A percentile compares a stretch with the other conserved stretches of the same genome.
Evolutionary conservation across 2,888 invertebrate species (phyloP).

Genomic region (Cerastis rubricosa): DNA sequence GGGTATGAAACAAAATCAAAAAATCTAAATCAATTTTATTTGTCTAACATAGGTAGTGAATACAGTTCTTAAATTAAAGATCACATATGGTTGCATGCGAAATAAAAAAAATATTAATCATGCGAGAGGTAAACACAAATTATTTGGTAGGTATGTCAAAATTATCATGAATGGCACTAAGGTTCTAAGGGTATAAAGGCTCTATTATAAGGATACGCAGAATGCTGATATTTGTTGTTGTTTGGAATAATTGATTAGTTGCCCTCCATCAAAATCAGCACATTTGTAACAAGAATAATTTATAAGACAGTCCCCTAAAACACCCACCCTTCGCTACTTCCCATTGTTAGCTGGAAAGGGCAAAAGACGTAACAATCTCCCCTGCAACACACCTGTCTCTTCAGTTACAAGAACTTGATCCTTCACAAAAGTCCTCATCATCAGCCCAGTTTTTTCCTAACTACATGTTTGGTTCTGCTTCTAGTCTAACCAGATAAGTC

Average conservation of each 20-base stretch:
- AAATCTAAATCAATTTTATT: too few relatives aligned
- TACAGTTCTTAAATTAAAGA: too few relatives aligned
- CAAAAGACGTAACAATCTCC: neutral
- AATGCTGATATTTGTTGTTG: neutral
- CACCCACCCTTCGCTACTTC: neutral
- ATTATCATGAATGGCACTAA: neutral
- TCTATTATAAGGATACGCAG: neutral
- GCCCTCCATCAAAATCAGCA: neutral
- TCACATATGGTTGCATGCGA: too few relatives aligned
- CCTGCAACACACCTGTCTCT: neutral
- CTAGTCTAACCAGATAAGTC: too few relatives aligned
- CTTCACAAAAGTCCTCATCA: neutral
- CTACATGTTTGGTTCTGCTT: too few relatives aligned
- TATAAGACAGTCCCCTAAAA: neutral
- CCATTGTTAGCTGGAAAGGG: neutral
- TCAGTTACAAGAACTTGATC: neutral
- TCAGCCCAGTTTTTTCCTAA: too few relatives aligned
- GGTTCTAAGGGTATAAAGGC: neutral
- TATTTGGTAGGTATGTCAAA: too few relatives aligned
- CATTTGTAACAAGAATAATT: neutral
- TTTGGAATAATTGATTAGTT: neutral
- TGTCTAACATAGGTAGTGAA: too few relatives aligned
- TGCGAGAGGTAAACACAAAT: too few relatives aligned
- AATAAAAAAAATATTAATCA: too few relatives aligned
- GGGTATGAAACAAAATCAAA: too few relatives aligned